Evolutionary conservation across 2,113 vertebrate genomes (phyloP).

Genomic region (Seriola rivoliana): DNA sequence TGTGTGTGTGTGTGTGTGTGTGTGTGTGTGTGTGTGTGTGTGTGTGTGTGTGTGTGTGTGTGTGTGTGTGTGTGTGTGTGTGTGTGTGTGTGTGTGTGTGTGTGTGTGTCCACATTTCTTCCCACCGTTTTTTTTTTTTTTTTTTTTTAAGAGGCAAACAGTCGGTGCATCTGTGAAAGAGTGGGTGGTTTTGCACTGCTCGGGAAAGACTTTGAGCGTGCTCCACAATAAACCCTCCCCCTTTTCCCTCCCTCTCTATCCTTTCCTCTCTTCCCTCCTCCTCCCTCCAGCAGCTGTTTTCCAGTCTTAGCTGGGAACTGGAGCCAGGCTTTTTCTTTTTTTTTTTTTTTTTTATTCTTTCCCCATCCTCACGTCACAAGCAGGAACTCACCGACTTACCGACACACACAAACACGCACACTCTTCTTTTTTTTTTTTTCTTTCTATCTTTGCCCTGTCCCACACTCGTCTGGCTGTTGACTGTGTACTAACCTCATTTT

Average conservation of each 20-base stretch:
- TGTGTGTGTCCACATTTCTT: slow-evolving; percentile 8
- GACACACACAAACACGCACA: slow-evolving; percentile 26
- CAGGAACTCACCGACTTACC: slow-evolving; percentile 67
- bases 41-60: background rate
- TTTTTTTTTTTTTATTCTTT: background rate
- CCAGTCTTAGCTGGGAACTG: slow-evolving; percentile 71
- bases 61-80: background rate
- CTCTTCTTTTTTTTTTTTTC: slow-evolving; percentile 4
- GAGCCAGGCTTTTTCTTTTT: slow-evolving; percentile 57
- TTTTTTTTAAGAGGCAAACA: background rate
- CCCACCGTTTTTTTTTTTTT: background rate
- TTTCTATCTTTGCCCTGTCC: slow-evolving; percentile 36
- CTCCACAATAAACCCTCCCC: slow-evolving; percentile 38
- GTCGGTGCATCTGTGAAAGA: slow-evolving; percentile 29
- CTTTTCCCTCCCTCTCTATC: slow-evolving; percentile 12
- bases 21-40: background rate
- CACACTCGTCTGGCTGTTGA: slow-evolving; percentile 58
- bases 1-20: background rate
- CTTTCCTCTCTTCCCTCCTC: slow-evolving; percentile 4
- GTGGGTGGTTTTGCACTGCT: slow-evolving; percentile 48
- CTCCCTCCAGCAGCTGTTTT: slow-evolving; percentile 75
- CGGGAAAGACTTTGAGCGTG: slow-evolving; percentile 51
- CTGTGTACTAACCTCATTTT: slow-evolving; percentile 56
- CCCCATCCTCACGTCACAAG: slow-evolving; percentile 59
- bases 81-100: background rate